phyloP scores from a whole-genome alignment of 2,113 vertebrate species.

The Grus americana region DNA sequence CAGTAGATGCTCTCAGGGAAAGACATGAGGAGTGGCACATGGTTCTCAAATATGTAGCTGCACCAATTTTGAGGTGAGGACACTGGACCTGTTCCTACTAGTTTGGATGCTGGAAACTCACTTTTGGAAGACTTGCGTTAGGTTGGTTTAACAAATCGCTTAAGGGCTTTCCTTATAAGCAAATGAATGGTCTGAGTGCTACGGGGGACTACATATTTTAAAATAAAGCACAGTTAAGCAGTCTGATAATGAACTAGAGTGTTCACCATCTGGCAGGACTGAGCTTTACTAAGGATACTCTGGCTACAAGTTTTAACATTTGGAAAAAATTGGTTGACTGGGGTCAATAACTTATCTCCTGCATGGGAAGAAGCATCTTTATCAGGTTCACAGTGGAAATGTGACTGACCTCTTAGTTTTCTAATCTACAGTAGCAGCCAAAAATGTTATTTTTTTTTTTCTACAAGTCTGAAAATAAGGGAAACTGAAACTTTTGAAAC shows the following conservation, averaged over 20 bases:
- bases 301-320: neutral
- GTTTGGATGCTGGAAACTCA: neutral
- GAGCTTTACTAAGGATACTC: neutral
- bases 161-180: neutral
- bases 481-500: neutral
- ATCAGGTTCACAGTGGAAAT: neutral
- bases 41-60: neutral
- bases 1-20: neutral
- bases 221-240: constrained; percentile 2
- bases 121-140: neutral
- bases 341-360: neutral
- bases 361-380: neutral
- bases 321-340: neutral
- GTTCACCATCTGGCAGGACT: neutral
- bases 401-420: neutral
- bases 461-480: neutral
- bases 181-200: neutral
- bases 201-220: neutral
- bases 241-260: neutral
- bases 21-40: neutral
- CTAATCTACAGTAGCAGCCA: neutral
- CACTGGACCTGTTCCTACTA: neutral
- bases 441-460: neutral
- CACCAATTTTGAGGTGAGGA: neutral
- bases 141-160: neutral